Percentiles rank a stretch among this genome's conserved stretches.
These are phyloP conservation scores for Sepiola atlantica DNA, from an alignment of 2,888 invertebrate species.

Conservation along the genomic window DNA sequence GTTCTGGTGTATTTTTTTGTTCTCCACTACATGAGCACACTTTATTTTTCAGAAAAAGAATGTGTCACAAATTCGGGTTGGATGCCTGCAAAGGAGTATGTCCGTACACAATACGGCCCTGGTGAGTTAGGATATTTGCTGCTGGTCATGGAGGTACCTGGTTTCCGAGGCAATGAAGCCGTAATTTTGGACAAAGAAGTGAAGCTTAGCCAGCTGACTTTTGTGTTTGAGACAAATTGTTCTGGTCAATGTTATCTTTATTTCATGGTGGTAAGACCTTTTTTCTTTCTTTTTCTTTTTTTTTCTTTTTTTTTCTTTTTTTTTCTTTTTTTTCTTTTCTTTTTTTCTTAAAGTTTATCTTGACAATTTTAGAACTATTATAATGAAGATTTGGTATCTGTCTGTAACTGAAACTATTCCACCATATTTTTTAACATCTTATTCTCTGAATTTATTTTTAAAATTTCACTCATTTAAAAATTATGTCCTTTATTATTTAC, in stretches of 20 bases:
- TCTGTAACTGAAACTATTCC: no score
- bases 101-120: constrained; percentile 77
- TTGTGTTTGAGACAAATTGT: constrained; percentile 78
- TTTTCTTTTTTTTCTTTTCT: neutral
- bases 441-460: no score
- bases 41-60: constrained; percentile 55
- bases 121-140: constrained; percentile 76
- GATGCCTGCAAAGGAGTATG: constrained; percentile 76
- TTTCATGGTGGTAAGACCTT: constrained; percentile 76
- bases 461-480: no score
- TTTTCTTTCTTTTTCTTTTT: neutral
- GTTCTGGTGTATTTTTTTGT: no score
- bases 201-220: constrained; percentile 76
- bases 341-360: neutral
- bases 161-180: constrained; percentile 75
- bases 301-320: neutral
- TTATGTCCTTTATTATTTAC: no score
- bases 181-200: constrained; percentile 72
- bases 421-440: no score
- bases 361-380: no score
- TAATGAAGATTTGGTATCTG: no score
- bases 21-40: no score
- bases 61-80: constrained; percentile 76
- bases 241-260: constrained; percentile 76
- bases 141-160: constrained; percentile 75